Evolutionary conservation across 2,113 vertebrate species (phyloP).

Genomic region (Prinia subflava): DNA sequence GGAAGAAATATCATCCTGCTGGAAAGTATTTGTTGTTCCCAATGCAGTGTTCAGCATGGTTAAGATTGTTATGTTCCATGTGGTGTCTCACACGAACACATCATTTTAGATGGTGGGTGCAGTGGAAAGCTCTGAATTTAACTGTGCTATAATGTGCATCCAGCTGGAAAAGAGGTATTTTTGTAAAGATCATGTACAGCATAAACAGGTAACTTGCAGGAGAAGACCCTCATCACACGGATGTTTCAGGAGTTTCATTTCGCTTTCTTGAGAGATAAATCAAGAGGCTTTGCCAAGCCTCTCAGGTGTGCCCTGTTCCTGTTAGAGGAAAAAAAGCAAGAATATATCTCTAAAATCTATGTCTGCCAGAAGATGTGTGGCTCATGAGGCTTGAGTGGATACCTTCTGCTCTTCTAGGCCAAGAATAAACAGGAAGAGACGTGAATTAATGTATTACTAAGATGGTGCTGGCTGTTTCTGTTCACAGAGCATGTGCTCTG

Average conservation of each 20-base stretch:
- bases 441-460: not conserved
- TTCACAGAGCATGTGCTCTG: not conserved
- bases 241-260: not conserved
- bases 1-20: not conserved
- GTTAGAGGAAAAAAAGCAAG: not conserved
- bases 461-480: not conserved
- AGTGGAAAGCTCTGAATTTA: not conserved
- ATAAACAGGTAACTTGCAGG: not conserved
- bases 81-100: not conserved
- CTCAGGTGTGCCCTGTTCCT: not conserved
- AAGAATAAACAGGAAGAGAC: not conserved
- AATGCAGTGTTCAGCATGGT: not conserved
- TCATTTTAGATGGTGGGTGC: not conserved
- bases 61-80: not conserved
- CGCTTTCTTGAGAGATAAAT: not conserved
- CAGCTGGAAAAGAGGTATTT: not conserved
- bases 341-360: not conserved
- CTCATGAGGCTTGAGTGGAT: not conserved
- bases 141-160: not conserved
- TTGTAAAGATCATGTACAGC: not conserved
- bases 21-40: not conserved
- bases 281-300: not conserved
- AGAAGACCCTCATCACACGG: not conserved
- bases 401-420: not conserved
- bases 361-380: not conserved